Percentiles rank a stretch among this genome's conserved stretches.
phyloP scores from a whole-genome alignment of 2,797 vertebrate species.

The Coracias cyanogaster region DNA sequence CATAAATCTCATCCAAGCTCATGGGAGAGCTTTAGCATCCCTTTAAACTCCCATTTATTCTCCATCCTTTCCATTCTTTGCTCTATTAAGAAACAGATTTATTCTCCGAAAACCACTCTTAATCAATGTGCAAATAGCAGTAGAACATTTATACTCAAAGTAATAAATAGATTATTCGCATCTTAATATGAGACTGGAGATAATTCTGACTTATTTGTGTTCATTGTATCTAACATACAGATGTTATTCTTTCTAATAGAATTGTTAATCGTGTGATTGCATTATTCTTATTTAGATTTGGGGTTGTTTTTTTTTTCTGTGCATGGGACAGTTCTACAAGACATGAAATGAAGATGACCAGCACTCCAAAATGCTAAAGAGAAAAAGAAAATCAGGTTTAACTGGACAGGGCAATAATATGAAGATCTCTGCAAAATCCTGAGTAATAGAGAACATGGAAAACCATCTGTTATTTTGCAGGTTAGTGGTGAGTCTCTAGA shows the following conservation, averaged over 20 bases:
- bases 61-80: conserved; percentile 48
- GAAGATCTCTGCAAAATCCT: neutral
- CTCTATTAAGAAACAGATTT: conserved; percentile 61
- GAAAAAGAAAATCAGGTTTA: neutral
- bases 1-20: conserved; percentile 59
- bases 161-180: conserved; percentile 42
- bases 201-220: conserved; percentile 32
- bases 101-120: conserved; percentile 53
- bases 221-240: neutral
- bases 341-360: neutral
- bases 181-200: neutral
- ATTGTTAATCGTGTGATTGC: conserved; percentile 35
- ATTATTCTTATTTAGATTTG: conserved; percentile 16
- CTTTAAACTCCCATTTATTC: conserved; percentile 54
- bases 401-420: neutral
- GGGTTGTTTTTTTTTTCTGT: neutral
- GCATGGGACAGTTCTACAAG: neutral
- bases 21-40: conserved; percentile 44
- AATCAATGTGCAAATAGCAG: conserved; percentile 61
- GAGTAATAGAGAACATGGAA: neutral
- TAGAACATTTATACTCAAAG: conserved; percentile 47
- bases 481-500: neutral
- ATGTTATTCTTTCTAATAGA: conserved; percentile 12
- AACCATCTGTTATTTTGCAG: neutral
- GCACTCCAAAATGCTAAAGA: neutral